Conservation (phyloP, 2,888 invertebrate species). For the Calameuta idolon region DNA sequence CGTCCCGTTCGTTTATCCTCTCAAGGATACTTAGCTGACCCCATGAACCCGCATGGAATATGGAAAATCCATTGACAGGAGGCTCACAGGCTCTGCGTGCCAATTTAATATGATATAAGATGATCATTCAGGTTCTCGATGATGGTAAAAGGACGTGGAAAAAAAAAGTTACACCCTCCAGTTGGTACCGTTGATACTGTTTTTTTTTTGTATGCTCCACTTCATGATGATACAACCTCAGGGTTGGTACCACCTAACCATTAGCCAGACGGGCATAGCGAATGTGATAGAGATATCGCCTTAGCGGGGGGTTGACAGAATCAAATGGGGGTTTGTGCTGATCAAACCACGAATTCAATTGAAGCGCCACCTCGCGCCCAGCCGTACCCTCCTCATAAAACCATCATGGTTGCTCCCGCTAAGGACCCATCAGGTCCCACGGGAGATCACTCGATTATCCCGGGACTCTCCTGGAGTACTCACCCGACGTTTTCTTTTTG, state of each 20-base stretch:
- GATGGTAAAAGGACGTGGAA: neutral
- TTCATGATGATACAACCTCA: neutral
- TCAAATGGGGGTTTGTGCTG: slow-evolving; percentile 51
- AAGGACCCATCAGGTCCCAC: slow-evolving; percentile 38
- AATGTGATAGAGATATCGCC: slow-evolving; percentile 14
- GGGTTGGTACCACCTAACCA: neutral
- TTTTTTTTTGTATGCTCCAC: neutral
- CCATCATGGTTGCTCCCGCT: slow-evolving; percentile 36
- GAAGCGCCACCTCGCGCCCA: slow-evolving; percentile 54
- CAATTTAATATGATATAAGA: neutral
- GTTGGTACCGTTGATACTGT: neutral
- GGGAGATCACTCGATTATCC: slow-evolving; percentile 56
- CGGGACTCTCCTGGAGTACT: slow-evolving; percentile 2
- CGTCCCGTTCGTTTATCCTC: neutral
- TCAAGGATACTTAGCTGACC: neutral
- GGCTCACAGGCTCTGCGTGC: neutral
- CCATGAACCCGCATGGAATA: neutral
- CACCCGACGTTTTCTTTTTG: neutral
- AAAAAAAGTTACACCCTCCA: neutral
- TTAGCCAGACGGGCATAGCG: slow-evolving; percentile 15
- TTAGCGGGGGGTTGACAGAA: slow-evolving; percentile 7
- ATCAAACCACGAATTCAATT: slow-evolving; percentile 64
- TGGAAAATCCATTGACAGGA: neutral
- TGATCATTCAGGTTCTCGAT: neutral
- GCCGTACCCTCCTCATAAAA: slow-evolving; percentile 34